Conservation (phyloP, 1,140 invertebrate genomes). For the Brachionus asplanchnoidis region DNA sequence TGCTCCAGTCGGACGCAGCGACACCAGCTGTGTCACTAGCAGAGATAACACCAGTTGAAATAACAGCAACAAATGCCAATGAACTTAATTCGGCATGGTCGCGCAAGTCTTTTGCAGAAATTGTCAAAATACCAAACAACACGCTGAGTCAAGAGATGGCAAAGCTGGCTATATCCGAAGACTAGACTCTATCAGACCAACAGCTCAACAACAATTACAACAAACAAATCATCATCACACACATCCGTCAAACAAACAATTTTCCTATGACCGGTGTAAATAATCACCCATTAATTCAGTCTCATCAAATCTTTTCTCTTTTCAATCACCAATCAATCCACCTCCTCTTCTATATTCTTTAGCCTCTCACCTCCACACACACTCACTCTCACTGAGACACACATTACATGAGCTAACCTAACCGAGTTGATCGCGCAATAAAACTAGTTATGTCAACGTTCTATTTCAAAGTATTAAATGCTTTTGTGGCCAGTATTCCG, state of each 20-base stretch:
- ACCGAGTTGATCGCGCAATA: background rate
- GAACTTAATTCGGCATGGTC: background rate
- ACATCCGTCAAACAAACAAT: background rate
- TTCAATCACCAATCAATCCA: background rate
- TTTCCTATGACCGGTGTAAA: background rate
- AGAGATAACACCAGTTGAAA: too few relatives aligned
- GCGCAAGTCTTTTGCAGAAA: slow-evolving; percentile 8
- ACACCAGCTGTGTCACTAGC: too few relatives aligned
- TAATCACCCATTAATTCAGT: background rate
- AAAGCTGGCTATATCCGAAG: background rate
- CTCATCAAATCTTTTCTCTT: background rate
- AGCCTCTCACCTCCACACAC: too few relatives aligned
- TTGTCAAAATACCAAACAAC: background rate
- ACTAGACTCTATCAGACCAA: too few relatives aligned
- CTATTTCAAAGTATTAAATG: background rate
- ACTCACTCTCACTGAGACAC: too few relatives aligned
- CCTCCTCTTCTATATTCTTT: too few relatives aligned
- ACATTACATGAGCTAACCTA: background rate
- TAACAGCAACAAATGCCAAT: too few relatives aligned
- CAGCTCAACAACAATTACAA: background rate
- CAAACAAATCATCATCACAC: background rate
- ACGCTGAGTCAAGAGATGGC: background rate
- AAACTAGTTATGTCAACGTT: background rate
- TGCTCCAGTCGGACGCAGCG: background rate
- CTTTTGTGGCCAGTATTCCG: background rate